A percentile compares a stretch with the other conserved stretches of the same genome.
Conservation (phyloP, 2,113 vertebrate species). For the Pionites leucogaster region DNA sequence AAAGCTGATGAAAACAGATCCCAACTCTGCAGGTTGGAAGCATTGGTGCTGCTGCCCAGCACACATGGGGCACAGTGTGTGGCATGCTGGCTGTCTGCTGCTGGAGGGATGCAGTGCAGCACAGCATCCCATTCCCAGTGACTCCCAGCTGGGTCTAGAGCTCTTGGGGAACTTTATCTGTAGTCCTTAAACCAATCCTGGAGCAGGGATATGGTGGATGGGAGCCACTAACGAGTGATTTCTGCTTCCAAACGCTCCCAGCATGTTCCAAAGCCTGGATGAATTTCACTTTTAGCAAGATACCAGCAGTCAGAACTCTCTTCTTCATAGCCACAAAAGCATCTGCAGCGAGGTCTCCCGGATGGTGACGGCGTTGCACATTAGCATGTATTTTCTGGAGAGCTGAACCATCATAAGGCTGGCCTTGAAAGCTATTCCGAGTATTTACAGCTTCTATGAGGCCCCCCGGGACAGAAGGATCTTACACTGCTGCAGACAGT, state of each 20-base stretch:
- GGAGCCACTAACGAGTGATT: background rate
- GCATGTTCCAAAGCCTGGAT: background rate
- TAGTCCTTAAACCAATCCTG: background rate
- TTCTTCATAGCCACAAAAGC: slow-evolving; percentile 45
- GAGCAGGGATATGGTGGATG: background rate
- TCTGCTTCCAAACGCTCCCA: background rate
- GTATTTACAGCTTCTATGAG: slow-evolving; percentile 75
- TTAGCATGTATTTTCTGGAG: slow-evolving; percentile 74
- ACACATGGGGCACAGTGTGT: rapidly evolving
- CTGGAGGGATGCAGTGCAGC: rapidly evolving
- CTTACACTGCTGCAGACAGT: slow-evolving; percentile 52
- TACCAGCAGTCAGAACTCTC: slow-evolving; percentile 37
- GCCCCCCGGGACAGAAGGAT: slow-evolving; percentile 67
- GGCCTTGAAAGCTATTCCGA: slow-evolving; percentile 70
- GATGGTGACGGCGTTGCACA: slow-evolving; percentile 57
- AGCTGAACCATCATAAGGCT: slow-evolving; percentile 52
- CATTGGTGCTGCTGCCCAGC: rapidly evolving
- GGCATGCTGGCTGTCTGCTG: background rate
- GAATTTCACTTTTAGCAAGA: slow-evolving; percentile 54
- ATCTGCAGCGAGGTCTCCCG: slow-evolving; percentile 43
- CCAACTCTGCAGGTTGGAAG: background rate
- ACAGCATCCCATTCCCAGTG: rapidly evolving
- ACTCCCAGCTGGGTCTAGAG: rapidly evolving
- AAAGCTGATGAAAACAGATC: rapidly evolving
- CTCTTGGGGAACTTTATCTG: background rate